These are phyloP conservation scores for Australoheros scitulus DNA, from an alignment of 2,113 vertebrate genomes.

Conservation along the genomic window DNA sequence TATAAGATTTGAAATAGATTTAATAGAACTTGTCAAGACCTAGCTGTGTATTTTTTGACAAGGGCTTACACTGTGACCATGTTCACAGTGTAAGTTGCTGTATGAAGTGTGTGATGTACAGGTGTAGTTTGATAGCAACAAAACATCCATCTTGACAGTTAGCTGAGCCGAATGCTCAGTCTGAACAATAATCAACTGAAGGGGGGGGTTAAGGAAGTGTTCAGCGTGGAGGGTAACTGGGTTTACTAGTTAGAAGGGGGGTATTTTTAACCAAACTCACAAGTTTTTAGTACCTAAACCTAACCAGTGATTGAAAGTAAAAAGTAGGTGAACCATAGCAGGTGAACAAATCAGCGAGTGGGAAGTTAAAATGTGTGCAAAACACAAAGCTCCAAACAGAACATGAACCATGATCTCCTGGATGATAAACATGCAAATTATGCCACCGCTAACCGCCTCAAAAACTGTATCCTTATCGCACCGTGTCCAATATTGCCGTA, in stretches of 20 bases:
- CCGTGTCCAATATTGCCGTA: neutral
- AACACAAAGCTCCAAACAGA: neutral
- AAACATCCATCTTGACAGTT: conserved; percentile 2
- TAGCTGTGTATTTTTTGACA: neutral
- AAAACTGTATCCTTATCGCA: neutral
- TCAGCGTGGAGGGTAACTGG: neutral
- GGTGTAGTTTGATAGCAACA: conserved; percentile 1
- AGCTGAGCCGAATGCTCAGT: neutral
- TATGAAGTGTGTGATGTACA: neutral
- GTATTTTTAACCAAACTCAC: neutral
- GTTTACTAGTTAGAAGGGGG: no score
- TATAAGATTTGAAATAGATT: neutral
- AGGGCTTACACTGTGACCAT: no score
- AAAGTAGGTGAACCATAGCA: neutral
- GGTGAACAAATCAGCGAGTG: neutral
- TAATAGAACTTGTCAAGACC: neutral
- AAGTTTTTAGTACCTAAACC: neutral
- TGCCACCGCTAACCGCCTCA: neutral
- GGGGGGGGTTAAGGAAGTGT: neutral
- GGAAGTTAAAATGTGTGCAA: neutral
- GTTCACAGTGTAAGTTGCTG: neutral
- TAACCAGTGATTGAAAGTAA: neutral
- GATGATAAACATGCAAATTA: neutral
- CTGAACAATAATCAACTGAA: conserved; percentile 4
- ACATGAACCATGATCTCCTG: neutral